Evolutionary conservation across 2,888 invertebrate species (phyloP).

Genomic region (Cremastinae sp.): DNA sequence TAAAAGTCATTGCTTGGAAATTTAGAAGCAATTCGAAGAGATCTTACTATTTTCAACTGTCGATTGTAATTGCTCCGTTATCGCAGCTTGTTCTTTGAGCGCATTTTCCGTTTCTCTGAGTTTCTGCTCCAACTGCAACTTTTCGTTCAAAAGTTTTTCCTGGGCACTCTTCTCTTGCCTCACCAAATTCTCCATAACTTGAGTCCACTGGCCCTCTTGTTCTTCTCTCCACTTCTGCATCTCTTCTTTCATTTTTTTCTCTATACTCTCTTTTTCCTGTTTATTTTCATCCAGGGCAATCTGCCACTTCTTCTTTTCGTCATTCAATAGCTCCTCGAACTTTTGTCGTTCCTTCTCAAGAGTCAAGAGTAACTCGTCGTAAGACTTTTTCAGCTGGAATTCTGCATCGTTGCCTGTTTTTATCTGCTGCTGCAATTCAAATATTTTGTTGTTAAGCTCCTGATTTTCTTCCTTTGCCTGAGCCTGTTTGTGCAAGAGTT

Average conservation of each 20-base stretch:
- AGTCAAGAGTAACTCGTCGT: slow-evolving; percentile 81
- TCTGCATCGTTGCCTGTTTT: slow-evolving; percentile 76
- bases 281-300: slow-evolving; percentile 79
- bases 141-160: slow-evolving; percentile 74
- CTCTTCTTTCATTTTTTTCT: slow-evolving; percentile 81
- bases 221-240: slow-evolving; percentile 80
- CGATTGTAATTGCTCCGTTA: slow-evolving; percentile 72
- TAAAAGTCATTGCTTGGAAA: no score
- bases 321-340: slow-evolving; percentile 81
- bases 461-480: slow-evolving; percentile 81
- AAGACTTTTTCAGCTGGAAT: slow-evolving; percentile 81
- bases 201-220: slow-evolving; percentile 78
- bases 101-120: slow-evolving; percentile 78
- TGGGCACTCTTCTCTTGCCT: slow-evolving; percentile 80
- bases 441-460: slow-evolving; percentile 81
- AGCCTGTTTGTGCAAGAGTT: slow-evolving; percentile 80
- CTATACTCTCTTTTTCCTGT: slow-evolving; percentile 81
- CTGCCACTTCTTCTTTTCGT: slow-evolving; percentile 82
- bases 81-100: slow-evolving; percentile 80
- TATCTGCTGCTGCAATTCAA: slow-evolving; percentile 80
- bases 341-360: slow-evolving; percentile 82
- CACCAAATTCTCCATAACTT: slow-evolving; percentile 80
- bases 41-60: slow-evolving; percentile 79
- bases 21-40: no score
- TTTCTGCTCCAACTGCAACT: slow-evolving; percentile 78